Conservation (phyloP, 2,797 vertebrate species). For the Halcyon badia region DNA sequence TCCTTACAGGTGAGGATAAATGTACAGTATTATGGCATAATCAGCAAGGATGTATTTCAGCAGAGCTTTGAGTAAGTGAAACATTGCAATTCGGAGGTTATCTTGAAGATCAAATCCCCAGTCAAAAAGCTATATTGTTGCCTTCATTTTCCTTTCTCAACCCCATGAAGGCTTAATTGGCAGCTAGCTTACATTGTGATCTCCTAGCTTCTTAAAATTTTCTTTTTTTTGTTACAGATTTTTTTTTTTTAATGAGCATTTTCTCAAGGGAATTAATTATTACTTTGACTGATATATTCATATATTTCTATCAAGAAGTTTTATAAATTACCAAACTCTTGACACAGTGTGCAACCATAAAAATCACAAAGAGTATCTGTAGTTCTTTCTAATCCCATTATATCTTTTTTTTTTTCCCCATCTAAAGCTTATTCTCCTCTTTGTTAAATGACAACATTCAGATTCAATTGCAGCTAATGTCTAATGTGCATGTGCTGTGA, state of each 20-base stretch:
- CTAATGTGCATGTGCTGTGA: not conserved
- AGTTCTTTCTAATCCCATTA: slow-evolving; percentile 54
- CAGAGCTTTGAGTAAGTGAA: slow-evolving; percentile 32
- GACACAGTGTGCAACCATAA: slow-evolving; percentile 58
- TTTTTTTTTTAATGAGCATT: slow-evolving; percentile 69
- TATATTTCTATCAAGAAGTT: slow-evolving; percentile 78
- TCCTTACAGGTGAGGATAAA: slow-evolving; percentile 10
- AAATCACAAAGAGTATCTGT: slow-evolving; percentile 51
- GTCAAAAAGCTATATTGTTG: slow-evolving; percentile 64
- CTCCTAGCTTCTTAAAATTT: slow-evolving; percentile 73
- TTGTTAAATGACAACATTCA: slow-evolving; percentile 52
- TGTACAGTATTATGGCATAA: slow-evolving; percentile 20
- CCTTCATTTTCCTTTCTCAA: slow-evolving; percentile 67
- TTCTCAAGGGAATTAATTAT: slow-evolving; percentile 80
- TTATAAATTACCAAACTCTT: slow-evolving; percentile 77
- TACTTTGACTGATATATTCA: slow-evolving; percentile 78
- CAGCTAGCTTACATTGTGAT: slow-evolving; percentile 72
- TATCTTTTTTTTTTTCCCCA: not conserved
- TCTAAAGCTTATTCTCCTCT: not conserved
- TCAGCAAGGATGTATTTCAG: slow-evolving; percentile 27
- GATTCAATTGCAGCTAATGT: not conserved
- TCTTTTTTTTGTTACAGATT: slow-evolving; percentile 67
- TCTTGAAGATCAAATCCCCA: slow-evolving; percentile 64
- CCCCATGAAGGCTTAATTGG: slow-evolving; percentile 77
- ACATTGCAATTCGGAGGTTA: slow-evolving; percentile 22